These are phyloP conservation scores for Sebastes minor DNA, from an alignment of 2,797 vertebrate species.

Conservation along the genomic window DNA sequence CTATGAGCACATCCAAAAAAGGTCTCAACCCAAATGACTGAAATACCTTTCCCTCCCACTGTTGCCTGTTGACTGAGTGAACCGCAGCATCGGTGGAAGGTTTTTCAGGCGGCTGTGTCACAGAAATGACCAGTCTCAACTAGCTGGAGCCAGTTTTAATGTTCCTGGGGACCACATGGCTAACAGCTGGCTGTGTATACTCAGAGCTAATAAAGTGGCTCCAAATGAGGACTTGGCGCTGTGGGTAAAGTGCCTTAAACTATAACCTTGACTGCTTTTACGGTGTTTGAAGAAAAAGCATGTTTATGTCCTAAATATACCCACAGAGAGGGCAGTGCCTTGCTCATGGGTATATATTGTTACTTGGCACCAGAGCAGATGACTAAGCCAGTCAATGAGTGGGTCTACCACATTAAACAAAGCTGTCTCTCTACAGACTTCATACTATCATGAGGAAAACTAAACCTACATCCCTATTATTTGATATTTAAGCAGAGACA, in stretches of 20 bases:
- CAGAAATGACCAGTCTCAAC: constrained; percentile 32
- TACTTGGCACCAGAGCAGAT: background rate
- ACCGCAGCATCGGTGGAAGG: background rate
- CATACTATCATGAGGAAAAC: background rate
- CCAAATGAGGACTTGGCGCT: constrained; percentile 35
- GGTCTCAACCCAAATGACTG: constrained; percentile 12
- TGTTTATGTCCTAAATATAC: background rate
- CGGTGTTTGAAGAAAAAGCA: background rate
- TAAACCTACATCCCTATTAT: background rate
- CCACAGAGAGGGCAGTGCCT: background rate
- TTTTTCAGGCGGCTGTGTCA: background rate
- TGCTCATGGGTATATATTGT: background rate
- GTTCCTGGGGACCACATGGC: constrained; percentile 33
- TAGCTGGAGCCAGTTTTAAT: constrained; percentile 46
- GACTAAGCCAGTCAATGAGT: background rate
- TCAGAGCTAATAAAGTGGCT: constrained; percentile 50
- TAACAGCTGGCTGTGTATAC: constrained; percentile 53
- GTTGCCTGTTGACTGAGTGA: constrained; percentile 16
- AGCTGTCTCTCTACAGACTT: background rate
- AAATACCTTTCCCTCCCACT: background rate
- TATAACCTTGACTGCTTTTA: constrained; percentile 28
- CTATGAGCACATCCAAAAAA: background rate
- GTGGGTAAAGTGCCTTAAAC: constrained; percentile 21
- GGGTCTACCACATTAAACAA: background rate
- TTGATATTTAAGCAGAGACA: background rate